Evolutionary conservation across 1,140 invertebrate species (phyloP).

Genomic region (Dufourea novaeangliae): DNA sequence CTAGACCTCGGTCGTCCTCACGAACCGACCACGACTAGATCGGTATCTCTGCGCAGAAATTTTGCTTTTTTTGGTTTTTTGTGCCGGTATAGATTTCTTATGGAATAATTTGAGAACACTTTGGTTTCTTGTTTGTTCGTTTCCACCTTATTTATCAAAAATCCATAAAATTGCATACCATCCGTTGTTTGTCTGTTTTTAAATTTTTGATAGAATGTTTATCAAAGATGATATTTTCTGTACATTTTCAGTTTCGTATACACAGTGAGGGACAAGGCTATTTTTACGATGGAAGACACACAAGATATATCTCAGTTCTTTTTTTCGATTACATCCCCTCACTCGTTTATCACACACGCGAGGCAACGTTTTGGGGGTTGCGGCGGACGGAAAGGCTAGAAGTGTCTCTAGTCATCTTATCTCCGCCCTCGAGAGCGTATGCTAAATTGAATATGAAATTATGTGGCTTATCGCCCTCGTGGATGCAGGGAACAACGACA

Average conservation of each 20-base stretch:
- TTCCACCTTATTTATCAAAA: too few species aligned
- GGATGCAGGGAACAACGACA: slow-evolving; percentile 44
- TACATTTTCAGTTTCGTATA: too few species aligned
- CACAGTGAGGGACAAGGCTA: too few species aligned
- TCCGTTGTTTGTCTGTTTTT: too few species aligned
- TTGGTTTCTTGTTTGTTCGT: too few species aligned
- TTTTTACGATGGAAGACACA: slow-evolving; percentile 23
- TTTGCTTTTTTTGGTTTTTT: too few species aligned
- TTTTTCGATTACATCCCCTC: slow-evolving; percentile 39
- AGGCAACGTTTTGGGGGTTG: slow-evolving; percentile 57
- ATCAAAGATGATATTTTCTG: too few species aligned
- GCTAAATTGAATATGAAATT: slow-evolving; percentile 83
- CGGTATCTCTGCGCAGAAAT: background rate
- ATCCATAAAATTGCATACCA: too few species aligned
- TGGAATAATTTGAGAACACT: too few species aligned
- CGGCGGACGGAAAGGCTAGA: slow-evolving; percentile 60
- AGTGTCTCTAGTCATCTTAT: slow-evolving; percentile 77
- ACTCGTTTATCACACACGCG: slow-evolving; percentile 66
- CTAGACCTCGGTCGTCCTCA: background rate
- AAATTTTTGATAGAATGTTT: too few species aligned
- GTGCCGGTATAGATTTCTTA: too few species aligned
- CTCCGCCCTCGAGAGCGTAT: slow-evolving; percentile 74
- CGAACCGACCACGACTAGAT: background rate
- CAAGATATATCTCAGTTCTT: slow-evolving; percentile 33
- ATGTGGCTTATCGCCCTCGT: slow-evolving; percentile 78